A percentile compares a stretch with the other conserved stretches of the same genome.
Conservation (phyloP, 2,113 vertebrate species). For the Macquaria ambigua region DNA sequence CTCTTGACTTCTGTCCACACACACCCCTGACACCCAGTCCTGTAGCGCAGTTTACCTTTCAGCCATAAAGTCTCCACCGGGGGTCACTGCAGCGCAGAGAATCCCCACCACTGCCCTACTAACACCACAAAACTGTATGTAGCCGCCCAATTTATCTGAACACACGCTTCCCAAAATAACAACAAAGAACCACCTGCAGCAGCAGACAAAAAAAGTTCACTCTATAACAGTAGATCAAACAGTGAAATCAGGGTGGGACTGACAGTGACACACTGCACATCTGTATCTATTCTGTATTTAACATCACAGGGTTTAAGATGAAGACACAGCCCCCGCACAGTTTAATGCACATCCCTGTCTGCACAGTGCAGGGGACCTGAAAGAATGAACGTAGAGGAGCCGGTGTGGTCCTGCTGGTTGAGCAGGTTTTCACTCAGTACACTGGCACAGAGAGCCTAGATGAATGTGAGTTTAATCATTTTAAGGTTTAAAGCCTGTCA, state of each 20-base stretch:
- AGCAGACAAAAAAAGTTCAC: constrained; percentile 17
- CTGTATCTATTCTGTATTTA: constrained; percentile 33
- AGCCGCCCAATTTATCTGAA: constrained; percentile 24
- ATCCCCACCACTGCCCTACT: constrained; percentile 36
- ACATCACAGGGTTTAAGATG: constrained; percentile 23
- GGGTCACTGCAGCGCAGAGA: constrained; percentile 42
- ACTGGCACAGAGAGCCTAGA: constrained; percentile 2
- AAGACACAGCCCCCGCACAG: neutral
- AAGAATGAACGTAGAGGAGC: constrained; percentile 51
- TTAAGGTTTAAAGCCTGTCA: constrained; percentile 14
- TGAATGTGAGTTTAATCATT: constrained; percentile 48
- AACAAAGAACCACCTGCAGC: constrained; percentile 7
- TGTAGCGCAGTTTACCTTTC: constrained; percentile 46
- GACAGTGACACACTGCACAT: constrained; percentile 5
- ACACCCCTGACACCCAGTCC: neutral
- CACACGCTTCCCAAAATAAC: neutral
- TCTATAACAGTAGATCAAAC: constrained; percentile 3
- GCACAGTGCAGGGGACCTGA: constrained; percentile 24
- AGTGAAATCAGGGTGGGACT: constrained; percentile 28
- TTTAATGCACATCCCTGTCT: constrained; percentile 17
- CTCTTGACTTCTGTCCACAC: constrained; percentile 85
- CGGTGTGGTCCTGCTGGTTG: neutral
- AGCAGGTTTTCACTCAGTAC: constrained; percentile 15
- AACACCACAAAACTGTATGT: constrained; percentile 14
- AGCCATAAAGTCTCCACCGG: constrained; percentile 43